phyloP scores from a whole-genome alignment of 92 coral and sea anemone species.

The Micromussa lordhowensis region DNA sequence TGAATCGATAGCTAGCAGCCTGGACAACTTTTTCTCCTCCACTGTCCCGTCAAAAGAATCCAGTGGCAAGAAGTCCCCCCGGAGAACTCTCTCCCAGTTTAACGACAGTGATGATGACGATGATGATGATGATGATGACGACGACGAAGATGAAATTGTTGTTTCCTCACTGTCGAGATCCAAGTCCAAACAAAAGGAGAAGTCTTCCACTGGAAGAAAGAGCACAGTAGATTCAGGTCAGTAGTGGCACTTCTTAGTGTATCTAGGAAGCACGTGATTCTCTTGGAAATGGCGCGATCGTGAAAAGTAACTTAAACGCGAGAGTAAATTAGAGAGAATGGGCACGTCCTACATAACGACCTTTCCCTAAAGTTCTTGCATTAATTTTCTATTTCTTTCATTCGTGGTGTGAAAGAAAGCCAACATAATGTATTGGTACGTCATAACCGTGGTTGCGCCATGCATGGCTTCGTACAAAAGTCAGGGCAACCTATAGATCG shows the following conservation, averaged over 20 bases:
- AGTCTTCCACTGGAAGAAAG: background rate
- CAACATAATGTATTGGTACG: too few relatives aligned
- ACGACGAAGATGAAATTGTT: background rate
- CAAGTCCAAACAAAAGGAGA: constrained; percentile 27
- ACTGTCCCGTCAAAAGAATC: constrained; percentile 19
- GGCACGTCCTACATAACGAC: too few relatives aligned
- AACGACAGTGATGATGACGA: constrained; percentile 40
- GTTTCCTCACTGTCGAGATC: constrained; percentile 19
- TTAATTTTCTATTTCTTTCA: too few relatives aligned
- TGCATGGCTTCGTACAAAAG: too few relatives aligned
- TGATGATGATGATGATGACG: constrained; percentile 45
- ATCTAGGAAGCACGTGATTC: background rate
- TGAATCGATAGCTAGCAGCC: constrained; percentile 23
- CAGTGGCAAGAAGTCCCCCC: constrained; percentile 31
- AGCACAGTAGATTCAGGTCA: constrained; percentile 36
- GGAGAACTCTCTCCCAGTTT: constrained; percentile 4
- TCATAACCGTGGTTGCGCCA: too few relatives aligned
- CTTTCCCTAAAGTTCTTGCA: too few relatives aligned
- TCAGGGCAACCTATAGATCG: too few relatives aligned
- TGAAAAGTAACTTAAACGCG: too few relatives aligned
- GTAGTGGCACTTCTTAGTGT: background rate
- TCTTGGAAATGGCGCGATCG: background rate
- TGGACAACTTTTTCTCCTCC: constrained; percentile 55
- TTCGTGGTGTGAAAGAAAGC: too few relatives aligned
- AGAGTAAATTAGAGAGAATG: too few relatives aligned